A percentile compares a stretch with the other conserved stretches of the same genome.
Evolutionary conservation across 2,797 vertebrate species (phyloP).

Genomic region (Silurus aristotelis): DNA sequence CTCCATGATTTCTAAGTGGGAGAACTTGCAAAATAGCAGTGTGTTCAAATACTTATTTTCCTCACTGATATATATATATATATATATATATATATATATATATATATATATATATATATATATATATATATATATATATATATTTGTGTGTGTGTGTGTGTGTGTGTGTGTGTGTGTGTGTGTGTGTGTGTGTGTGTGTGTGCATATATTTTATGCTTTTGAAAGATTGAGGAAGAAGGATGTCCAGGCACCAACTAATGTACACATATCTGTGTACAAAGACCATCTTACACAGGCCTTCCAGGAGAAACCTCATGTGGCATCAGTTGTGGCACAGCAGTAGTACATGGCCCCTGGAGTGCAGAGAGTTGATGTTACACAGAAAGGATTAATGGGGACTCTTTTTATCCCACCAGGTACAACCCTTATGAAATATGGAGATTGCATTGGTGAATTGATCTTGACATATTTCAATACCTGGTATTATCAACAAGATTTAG

Average conservation of each 20-base stretch:
- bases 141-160: too few species aligned
- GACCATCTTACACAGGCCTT: slow-evolving; percentile 64
- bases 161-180: too few species aligned
- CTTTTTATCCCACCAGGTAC: slow-evolving; percentile 75
- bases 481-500: background rate
- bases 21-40: too few species aligned
- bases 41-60: too few species aligned
- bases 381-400: slow-evolving; percentile 61
- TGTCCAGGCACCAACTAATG: slow-evolving; percentile 60
- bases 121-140: too few species aligned
- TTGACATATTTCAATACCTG: background rate
- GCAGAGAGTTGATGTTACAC: slow-evolving; percentile 64
- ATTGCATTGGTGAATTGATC: background rate
- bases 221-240: slow-evolving; percentile 67
- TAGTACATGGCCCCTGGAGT: slow-evolving; percentile 71
- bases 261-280: slow-evolving; percentile 66
- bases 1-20: too few species aligned
- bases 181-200: background rate
- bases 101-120: too few species aligned
- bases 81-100: too few species aligned
- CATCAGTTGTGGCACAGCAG: slow-evolving; percentile 64
- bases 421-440: background rate
- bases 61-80: too few species aligned
- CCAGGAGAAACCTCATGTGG: slow-evolving; percentile 50
- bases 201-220: background rate